Evolutionary conservation across 2,113 vertebrate genomes (phyloP).

Genomic region (Oostethus manadensis): DNA sequence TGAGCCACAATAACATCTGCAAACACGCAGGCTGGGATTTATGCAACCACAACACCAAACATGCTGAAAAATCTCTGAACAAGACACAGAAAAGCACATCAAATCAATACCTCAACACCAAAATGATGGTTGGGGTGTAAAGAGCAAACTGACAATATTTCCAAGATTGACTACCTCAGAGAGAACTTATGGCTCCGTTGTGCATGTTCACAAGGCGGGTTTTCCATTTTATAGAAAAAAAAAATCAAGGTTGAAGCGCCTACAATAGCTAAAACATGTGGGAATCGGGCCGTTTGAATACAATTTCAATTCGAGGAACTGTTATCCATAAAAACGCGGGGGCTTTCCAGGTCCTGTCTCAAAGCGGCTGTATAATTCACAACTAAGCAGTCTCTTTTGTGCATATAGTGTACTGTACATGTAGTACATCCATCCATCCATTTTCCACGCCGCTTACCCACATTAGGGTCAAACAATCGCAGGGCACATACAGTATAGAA

Average conservation of each 20-base stretch:
- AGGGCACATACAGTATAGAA: no score
- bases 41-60: constrained; percentile 26
- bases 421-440: no score
- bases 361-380: constrained; percentile 35
- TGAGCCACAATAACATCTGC: constrained; percentile 18
- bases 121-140: background rate
- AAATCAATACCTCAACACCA: constrained; percentile 1
- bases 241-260: constrained; percentile 23
- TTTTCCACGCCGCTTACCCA: no score
- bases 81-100: background rate
- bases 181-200: constrained; percentile 5
- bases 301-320: constrained; percentile 39
- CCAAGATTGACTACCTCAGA: constrained; percentile 4
- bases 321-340: constrained; percentile 42
- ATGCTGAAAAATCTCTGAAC: constrained; percentile 20
- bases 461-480: no score
- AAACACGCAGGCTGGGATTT: constrained; percentile 15
- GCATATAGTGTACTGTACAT: no score
- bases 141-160: background rate
- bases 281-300: constrained; percentile 37
- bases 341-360: constrained; percentile 22
- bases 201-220: constrained; percentile 9
- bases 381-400: constrained; percentile 20
- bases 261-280: constrained; percentile 22
- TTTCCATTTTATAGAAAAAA: constrained; percentile 2